Conservation (phyloP, 1,140 invertebrate genomes). For the Brachionus plicatilis region DNA sequence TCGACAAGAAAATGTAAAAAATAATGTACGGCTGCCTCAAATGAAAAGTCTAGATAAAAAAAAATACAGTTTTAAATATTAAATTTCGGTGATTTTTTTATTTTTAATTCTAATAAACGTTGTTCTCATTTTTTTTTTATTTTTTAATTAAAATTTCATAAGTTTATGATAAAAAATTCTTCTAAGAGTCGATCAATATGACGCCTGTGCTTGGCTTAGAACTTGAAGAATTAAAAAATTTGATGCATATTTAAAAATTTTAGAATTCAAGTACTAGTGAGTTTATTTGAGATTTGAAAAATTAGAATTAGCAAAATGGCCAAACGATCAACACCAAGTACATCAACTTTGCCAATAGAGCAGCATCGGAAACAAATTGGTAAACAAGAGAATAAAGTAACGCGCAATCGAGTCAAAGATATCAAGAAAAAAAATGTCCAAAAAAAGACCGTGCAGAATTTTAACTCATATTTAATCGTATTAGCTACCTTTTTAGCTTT, state of each 20-base stretch:
- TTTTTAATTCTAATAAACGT: background rate
- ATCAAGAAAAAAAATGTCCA: background rate
- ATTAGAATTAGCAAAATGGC: background rate
- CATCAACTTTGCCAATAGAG: background rate
- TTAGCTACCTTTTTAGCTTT: background rate
- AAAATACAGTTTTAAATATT: slow-evolving; percentile 22
- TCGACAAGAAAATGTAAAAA: background rate
- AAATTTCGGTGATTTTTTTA: background rate
- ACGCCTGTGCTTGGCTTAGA: background rate
- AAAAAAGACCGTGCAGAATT: background rate
- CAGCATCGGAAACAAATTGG: slow-evolving; percentile 28
- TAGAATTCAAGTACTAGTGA: background rate
- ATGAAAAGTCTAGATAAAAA: slow-evolving; percentile 9
- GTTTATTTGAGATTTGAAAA: background rate
- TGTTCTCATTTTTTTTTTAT: background rate
- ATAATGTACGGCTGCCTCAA: slow-evolving; percentile 5
- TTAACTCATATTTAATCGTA: background rate
- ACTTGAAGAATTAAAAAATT: background rate
- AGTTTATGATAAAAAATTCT: background rate
- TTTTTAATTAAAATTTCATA: background rate
- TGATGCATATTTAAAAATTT: background rate
- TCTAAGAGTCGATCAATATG: background rate
- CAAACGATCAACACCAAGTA: background rate
- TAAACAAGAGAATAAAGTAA: background rate
- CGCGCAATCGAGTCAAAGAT: background rate